These are phyloP conservation scores for Ifrita kowaldi DNA, from an alignment of 2,113 vertebrate species.

Conservation along the genomic window DNA sequence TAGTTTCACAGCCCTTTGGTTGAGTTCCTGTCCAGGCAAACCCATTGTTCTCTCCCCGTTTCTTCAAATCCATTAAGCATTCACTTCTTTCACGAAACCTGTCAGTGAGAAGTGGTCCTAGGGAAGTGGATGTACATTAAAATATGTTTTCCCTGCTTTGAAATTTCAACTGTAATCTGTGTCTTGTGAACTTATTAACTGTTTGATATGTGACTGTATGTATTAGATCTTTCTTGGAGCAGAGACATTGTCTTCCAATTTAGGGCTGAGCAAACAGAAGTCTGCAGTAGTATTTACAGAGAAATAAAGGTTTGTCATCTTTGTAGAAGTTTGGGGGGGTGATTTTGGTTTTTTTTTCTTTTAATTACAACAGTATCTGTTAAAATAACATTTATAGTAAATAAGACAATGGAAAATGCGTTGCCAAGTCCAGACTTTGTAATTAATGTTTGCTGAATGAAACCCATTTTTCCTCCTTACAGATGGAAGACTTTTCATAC, in stretches of 20 bases:
- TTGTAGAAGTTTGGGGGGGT: not conserved
- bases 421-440: not conserved
- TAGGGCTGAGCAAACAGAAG: not conserved
- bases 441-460: not conserved
- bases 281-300: not conserved
- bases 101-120: not conserved
- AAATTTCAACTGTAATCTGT: not conserved
- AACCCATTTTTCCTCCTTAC: not conserved
- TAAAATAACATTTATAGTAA: not conserved
- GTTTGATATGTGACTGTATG: not conserved
- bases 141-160: not conserved
- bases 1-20: not conserved
- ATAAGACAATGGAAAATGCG: not conserved
- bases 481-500: not conserved
- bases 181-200: not conserved
- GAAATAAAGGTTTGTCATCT: not conserved
- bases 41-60: not conserved
- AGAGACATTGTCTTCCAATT: not conserved
- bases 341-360: not conserved
- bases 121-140: not conserved
- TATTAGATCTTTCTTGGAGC: not conserved
- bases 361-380: not conserved
- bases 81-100: not conserved
- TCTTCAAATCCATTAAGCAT: not conserved
- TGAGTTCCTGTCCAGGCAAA: not conserved